These are phyloP conservation scores for Drosophila aff. DNA, from an alignment of 1,140 invertebrate species.

Conservation along the genomic window DNA sequence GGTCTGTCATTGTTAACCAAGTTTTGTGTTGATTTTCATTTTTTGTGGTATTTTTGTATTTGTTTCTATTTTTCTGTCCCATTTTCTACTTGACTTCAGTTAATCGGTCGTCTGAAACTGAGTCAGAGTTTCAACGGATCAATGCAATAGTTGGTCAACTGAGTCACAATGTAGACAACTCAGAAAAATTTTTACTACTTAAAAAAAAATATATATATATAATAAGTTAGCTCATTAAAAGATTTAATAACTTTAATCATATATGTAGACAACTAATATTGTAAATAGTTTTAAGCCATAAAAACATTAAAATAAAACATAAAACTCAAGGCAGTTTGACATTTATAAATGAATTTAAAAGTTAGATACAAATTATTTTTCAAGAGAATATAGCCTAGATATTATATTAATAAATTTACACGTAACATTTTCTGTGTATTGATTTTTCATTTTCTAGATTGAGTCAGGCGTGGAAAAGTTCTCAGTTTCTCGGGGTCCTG, in stretches of 20 bases:
- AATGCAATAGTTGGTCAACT: slow-evolving; percentile 2
- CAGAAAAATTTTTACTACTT: too few relatives aligned
- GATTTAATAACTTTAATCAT: background rate
- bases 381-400: background rate
- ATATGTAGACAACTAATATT: too few relatives aligned
- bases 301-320: background rate
- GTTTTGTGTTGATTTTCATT: background rate
- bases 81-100: slow-evolving; percentile 5
- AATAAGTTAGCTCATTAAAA: background rate
- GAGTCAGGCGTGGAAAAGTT: slow-evolving; percentile 42
- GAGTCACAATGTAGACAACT: slow-evolving; percentile 18
- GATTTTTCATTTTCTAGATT: slow-evolving; percentile 17
- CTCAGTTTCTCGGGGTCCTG: slow-evolving; percentile 21
- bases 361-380: background rate
- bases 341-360: background rate
- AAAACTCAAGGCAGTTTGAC: background rate
- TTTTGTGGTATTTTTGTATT: background rate
- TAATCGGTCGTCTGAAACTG: slow-evolving; percentile 16
- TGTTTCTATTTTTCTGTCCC: background rate
- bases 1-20: background rate
- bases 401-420: background rate
- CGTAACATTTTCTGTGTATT: too few relatives aligned
- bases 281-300: background rate
- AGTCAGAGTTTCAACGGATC: slow-evolving; percentile 32
- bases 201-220: background rate